Conservation (phyloP, 30 jellyfish, hydroid and myxozoan species). For the Aurelia sp. region DNA sequence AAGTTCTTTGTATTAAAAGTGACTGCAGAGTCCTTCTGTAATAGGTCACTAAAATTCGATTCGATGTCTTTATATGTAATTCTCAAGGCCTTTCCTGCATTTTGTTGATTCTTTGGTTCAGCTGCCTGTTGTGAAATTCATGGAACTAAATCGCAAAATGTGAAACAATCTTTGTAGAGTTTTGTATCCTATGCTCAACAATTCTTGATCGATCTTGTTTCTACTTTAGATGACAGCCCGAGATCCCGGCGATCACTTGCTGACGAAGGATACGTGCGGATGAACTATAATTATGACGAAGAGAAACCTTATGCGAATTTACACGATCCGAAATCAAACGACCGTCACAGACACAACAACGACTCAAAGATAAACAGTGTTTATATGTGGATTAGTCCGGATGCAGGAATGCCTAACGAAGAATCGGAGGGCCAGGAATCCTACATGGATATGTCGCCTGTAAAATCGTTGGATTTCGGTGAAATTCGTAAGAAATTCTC, state of each 20-base stretch:
- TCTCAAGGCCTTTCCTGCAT: no score
- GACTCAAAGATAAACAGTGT: conserved; percentile 7
- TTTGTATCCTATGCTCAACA: no score
- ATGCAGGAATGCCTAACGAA: neutral
- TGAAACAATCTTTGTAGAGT: no score
- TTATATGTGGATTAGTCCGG: conserved; percentile 47
- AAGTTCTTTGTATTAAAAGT: no score
- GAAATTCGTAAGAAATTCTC: neutral
- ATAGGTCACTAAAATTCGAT: no score
- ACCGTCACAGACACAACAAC: neutral
- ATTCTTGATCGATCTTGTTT: neutral
- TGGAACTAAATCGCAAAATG: no score
- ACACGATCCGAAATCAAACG: neutral
- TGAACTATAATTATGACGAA: conserved; percentile 35
- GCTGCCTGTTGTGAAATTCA: no score
- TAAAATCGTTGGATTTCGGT: neutral
- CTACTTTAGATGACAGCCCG: conserved; percentile 1
- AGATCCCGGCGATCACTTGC: neutral
- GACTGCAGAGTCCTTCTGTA: no score
- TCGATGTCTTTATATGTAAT: no score
- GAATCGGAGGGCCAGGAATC: conserved; percentile 17
- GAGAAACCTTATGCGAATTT: conserved; percentile 1
- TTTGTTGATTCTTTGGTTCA: no score
- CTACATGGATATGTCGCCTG: conserved; percentile 58
- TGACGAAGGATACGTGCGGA: conserved; percentile 59